Percentiles rank a stretch among this genome's conserved stretches.
phyloP scores from a whole-genome alignment of 2,797 vertebrate genomes.

The Carapus acus region DNA sequence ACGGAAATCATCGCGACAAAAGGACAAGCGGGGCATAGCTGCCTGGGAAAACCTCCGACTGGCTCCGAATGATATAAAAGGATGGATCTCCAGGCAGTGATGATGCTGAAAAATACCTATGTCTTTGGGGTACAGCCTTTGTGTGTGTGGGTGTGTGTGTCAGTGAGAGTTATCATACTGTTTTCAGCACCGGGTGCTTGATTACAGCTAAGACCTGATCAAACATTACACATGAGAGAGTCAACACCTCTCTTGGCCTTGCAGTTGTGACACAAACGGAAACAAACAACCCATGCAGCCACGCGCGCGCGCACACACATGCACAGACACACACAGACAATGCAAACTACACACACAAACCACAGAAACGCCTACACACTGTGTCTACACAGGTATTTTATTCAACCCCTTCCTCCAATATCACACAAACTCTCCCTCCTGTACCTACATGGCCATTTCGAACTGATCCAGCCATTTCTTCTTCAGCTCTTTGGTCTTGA shows the following conservation, averaged over 20 bases:
- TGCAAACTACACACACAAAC: too few species aligned
- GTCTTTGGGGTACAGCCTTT: conserved; percentile 34
- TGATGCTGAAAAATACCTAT: conserved; percentile 34
- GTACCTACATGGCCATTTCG: conserved; percentile 94
- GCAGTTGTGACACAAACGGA: conserved; percentile 47
- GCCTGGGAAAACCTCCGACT: conserved; percentile 36
- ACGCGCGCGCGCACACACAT: conserved; percentile 1
- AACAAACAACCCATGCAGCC: conserved; percentile 8
- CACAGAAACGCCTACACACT: too few species aligned
- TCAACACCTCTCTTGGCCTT: conserved; percentile 53
- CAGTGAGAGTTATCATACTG: conserved; percentile 34
- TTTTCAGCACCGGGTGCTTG: conserved; percentile 53
- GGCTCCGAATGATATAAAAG: conserved; percentile 46
- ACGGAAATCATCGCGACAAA: conserved; percentile 40
- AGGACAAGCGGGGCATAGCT: conserved; percentile 25
- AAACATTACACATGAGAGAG: conserved; percentile 58
- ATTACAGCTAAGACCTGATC: conserved; percentile 59
- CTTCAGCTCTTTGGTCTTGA: conserved; percentile 95
- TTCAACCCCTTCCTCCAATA: too few species aligned
- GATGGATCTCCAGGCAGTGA: conserved; percentile 31
- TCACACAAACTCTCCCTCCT: neutral
- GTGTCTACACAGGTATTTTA: neutral
- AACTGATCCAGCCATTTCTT: conserved; percentile 98
- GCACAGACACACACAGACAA: conserved; percentile 1
- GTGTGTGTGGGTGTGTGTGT: conserved; percentile 18